These are phyloP conservation scores for Chlorocebus sabaeus DNA, from an alignment of 2,113 vertebrate genomes.

Conservation along the genomic window DNA sequence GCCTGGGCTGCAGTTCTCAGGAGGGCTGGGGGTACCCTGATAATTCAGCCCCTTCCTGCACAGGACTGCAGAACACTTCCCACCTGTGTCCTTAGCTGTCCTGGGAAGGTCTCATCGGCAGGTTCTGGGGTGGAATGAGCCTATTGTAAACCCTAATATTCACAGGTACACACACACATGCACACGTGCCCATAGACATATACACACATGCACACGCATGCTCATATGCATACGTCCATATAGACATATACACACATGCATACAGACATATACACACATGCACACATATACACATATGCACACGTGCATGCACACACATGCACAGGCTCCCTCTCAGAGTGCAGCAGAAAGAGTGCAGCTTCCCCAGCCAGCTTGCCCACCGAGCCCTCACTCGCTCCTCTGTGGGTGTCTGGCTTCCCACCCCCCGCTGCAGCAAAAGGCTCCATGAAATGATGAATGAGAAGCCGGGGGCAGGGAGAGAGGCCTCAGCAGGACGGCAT, in stretches of 20 bases:
- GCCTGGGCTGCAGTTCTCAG: not conserved
- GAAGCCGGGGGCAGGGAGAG: not conserved
- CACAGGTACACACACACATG: not conserved
- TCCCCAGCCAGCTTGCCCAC: not conserved
- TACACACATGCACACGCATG: rapidly evolving
- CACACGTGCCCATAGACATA: rapidly evolving
- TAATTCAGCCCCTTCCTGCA: not conserved
- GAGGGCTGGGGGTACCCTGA: not conserved
- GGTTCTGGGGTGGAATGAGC: not conserved
- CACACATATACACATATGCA: rapidly evolving
- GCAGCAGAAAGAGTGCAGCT: not conserved
- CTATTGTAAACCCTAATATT: not conserved
- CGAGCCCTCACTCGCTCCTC: rapidly evolving
- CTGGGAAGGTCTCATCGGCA: not conserved
- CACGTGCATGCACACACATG: rapidly evolving
- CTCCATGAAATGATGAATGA: not conserved
- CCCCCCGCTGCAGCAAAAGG: rapidly evolving
- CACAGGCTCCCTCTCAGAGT: rapidly evolving
- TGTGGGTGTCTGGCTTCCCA: not conserved
- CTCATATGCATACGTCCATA: not conserved
- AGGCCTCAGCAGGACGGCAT: constrained; percentile 48
- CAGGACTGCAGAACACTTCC: too few relatives aligned
- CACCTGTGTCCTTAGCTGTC: not conserved
- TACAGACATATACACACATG: not conserved
- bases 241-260: not conserved